A percentile compares a stretch with the other conserved stretches of the same genome.
phyloP scores from a whole-genome alignment of 1,140 invertebrate species.

The Batillaria attramentaria region DNA sequence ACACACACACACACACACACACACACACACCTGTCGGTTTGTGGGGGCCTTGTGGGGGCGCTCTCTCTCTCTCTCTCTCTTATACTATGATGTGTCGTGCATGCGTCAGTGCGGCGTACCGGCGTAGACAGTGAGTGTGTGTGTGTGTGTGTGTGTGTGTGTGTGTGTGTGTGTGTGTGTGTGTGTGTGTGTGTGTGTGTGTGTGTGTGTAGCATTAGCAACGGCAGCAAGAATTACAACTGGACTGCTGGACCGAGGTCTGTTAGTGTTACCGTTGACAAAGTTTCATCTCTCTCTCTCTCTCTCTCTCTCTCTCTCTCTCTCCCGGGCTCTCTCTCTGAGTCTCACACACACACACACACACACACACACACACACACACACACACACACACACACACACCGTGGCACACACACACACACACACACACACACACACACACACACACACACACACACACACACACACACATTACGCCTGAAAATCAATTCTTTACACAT shows the following conservation, averaged over 20 bases:
- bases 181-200: background rate
- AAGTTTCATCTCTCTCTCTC: background rate
- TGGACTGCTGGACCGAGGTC: background rate
- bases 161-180: background rate
- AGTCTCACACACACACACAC: conserved; percentile 5
- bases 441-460: conserved; percentile 12
- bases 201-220: background rate
- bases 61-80: background rate
- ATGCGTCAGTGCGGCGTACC: background rate
- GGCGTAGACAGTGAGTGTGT: background rate
- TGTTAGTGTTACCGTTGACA: background rate
- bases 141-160: background rate
- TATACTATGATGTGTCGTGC: background rate
- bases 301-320: background rate
- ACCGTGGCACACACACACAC: background rate
- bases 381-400: conserved; percentile 11
- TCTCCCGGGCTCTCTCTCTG: background rate
- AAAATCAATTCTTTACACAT: background rate
- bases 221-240: background rate
- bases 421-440: background rate
- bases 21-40: background rate
- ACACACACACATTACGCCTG: background rate
- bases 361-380: conserved; percentile 9
- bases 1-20: background rate
- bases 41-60: background rate